These are phyloP conservation scores for Caradrina kadenii DNA, from an alignment of 2,888 invertebrate genomes.

Conservation along the genomic window DNA sequence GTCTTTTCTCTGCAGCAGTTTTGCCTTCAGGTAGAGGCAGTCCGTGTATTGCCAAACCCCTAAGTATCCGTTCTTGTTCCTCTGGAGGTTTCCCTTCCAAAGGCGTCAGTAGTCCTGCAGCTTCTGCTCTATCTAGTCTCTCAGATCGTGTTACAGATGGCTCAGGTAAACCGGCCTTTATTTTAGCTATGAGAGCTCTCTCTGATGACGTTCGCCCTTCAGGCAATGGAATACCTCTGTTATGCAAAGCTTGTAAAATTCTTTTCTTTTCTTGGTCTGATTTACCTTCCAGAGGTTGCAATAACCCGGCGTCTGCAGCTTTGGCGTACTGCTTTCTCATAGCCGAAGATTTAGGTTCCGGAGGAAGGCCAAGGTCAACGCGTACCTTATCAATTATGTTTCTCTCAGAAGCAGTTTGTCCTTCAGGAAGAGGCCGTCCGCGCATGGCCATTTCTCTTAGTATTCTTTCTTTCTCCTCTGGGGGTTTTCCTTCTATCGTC, in stretches of 20 bases:
- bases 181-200: too few relatives aligned
- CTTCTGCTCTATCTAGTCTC: too few relatives aligned
- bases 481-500: slow-evolving; percentile 65
- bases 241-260: slow-evolving; percentile 53
- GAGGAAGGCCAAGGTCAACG: slow-evolving; percentile 65
- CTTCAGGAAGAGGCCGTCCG: slow-evolving; percentile 65
- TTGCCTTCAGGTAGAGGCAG: too few relatives aligned
- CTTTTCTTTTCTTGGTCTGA: slow-evolving; percentile 60
- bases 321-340: too few relatives aligned
- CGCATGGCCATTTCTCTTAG: slow-evolving; percentile 54
- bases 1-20: too few relatives aligned
- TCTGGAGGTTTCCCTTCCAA: neutral
- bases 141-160: too few relatives aligned
- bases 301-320: slow-evolving; percentile 25
- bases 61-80: neutral
- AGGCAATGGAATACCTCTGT: slow-evolving; percentile 30
- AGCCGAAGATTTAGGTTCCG: slow-evolving; percentile 35
- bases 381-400: slow-evolving; percentile 64
- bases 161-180: too few relatives aligned
- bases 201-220: too few relatives aligned
- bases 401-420: slow-evolving; percentile 66
- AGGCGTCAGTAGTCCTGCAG: neutral
- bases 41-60: neutral
- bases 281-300: slow-evolving; percentile 54
- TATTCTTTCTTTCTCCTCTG: slow-evolving; percentile 64